Evolutionary conservation across 2,888 invertebrate genomes (phyloP).

Genomic region (Pemphredon lugubris): DNA sequence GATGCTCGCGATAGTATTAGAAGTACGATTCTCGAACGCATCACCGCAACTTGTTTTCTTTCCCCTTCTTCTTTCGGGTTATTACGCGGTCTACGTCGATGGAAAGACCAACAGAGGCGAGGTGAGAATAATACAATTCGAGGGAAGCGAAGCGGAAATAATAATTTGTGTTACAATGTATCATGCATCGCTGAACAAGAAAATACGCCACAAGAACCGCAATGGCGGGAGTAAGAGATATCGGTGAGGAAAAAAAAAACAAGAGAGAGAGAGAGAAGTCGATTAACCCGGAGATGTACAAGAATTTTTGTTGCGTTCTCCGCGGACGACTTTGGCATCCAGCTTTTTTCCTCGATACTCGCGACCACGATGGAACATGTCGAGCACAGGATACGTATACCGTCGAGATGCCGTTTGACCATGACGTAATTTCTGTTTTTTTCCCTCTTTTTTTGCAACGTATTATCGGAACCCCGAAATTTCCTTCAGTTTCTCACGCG

Average conservation of each 20-base stretch:
- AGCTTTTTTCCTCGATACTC: slow-evolving; percentile 36
- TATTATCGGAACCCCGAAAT: slow-evolving; percentile 63
- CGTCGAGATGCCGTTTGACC: slow-evolving; percentile 61
- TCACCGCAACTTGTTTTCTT: not conserved
- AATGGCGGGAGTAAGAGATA: slow-evolving; percentile 26
- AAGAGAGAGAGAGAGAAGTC: not conserved
- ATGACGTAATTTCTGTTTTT: slow-evolving; percentile 67
- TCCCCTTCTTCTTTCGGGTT: not conserved
- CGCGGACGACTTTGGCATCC: slow-evolving; percentile 38
- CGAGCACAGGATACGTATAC: slow-evolving; percentile 52
- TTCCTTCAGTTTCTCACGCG: too few relatives aligned
- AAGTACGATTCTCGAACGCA: not conserved
- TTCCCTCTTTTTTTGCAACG: slow-evolving; percentile 71
- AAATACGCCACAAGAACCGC: slow-evolving; percentile 49
- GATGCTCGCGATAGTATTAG: too few relatives aligned
- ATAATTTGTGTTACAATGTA: slow-evolving; percentile 15
- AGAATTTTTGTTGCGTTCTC: slow-evolving; percentile 47
- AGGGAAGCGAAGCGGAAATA: slow-evolving; percentile 18
- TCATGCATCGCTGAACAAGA: slow-evolving; percentile 25
- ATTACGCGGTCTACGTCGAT: not conserved
- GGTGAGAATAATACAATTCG: slow-evolving; percentile 10
- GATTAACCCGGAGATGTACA: slow-evolving; percentile 40
- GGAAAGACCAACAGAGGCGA: not conserved
- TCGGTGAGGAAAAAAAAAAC: slow-evolving; percentile 25
- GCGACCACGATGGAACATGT: slow-evolving; percentile 42